phyloP scores from a whole-genome alignment of 2,888 invertebrate species.

The Dasysyrphus albostriatus region DNA sequence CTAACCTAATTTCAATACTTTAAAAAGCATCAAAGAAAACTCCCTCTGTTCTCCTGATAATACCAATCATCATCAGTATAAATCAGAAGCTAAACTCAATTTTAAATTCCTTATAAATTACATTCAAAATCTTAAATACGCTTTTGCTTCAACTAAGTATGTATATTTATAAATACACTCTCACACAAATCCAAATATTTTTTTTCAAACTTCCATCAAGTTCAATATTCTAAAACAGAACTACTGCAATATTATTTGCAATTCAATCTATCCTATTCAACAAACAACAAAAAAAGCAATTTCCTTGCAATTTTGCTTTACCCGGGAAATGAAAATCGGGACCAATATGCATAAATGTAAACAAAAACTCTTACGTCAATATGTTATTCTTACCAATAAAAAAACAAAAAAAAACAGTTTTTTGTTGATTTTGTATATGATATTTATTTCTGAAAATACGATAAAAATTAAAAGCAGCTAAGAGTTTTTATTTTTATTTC shows the following conservation, averaged over 20 bases:
- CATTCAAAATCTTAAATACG: no score
- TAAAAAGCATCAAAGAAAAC: no score
- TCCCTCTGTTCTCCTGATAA: no score
- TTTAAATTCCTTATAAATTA: no score
- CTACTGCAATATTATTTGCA: neutral
- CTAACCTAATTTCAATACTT: no score
- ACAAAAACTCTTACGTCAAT: neutral
- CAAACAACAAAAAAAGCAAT: neutral
- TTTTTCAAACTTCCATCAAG: neutral
- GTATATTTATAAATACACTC: no score
- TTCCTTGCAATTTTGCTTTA: neutral
- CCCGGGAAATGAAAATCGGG: neutral
- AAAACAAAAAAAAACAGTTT: neutral
- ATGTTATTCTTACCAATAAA: neutral
- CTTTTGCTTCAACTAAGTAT: no score
- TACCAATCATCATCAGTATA: no score
- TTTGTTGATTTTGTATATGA: neutral
- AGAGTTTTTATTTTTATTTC: neutral
- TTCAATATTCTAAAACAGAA: neutral
- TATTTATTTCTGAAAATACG: neutral
- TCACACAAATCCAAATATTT: neutral
- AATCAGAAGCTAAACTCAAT: no score
- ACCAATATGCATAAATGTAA: neutral
- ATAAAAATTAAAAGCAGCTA: neutral
- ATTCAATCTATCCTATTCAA: neutral